A percentile compares a stretch with the other conserved stretches of the same genome.
These are phyloP conservation scores for Sminthurinus signatus DNA, from an alignment of 1,140 invertebrate genomes.

Conservation along the genomic window DNA sequence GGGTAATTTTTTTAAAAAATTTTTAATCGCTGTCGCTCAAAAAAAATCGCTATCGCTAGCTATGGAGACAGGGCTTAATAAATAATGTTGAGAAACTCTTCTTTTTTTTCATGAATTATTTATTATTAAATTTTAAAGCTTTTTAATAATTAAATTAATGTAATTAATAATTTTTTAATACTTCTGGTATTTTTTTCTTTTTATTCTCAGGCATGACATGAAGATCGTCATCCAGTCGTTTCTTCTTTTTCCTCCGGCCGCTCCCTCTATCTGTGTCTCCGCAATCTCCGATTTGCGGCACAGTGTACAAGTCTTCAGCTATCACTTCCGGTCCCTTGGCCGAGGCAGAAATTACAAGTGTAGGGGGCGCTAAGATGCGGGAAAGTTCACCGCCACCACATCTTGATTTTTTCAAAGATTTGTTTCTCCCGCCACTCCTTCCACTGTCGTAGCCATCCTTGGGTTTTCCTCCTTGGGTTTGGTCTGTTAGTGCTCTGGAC, in stretches of 20 bases:
- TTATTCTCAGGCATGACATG: slow-evolving; percentile 24
- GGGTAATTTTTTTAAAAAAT: no score
- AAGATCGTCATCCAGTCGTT: slow-evolving; percentile 7
- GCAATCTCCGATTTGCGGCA: slow-evolving; percentile 20
- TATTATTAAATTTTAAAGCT: no score
- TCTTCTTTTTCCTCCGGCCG: slow-evolving; percentile 9
- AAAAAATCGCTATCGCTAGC: no score
- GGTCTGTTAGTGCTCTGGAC: not conserved
- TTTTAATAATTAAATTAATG: no score
- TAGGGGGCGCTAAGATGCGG: slow-evolving; percentile 12
- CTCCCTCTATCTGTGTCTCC: not conserved
- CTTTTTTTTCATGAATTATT: no score
- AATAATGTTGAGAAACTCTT: no score
- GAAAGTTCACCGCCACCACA: not conserved
- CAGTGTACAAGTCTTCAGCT: slow-evolving; percentile 28
- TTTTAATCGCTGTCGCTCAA: no score
- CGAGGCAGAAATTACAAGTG: slow-evolving; percentile 16
- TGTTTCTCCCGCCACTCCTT: not conserved
- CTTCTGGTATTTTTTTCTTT: slow-evolving; percentile 24
- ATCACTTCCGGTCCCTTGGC: slow-evolving; percentile 27
- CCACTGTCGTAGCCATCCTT: no score
- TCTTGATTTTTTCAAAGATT: not conserved
- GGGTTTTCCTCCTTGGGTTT: no score
- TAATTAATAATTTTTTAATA: no score
- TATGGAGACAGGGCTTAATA: no score